Conservation (phyloP, 1,140 invertebrate species). For the Euschistus heros region DNA sequence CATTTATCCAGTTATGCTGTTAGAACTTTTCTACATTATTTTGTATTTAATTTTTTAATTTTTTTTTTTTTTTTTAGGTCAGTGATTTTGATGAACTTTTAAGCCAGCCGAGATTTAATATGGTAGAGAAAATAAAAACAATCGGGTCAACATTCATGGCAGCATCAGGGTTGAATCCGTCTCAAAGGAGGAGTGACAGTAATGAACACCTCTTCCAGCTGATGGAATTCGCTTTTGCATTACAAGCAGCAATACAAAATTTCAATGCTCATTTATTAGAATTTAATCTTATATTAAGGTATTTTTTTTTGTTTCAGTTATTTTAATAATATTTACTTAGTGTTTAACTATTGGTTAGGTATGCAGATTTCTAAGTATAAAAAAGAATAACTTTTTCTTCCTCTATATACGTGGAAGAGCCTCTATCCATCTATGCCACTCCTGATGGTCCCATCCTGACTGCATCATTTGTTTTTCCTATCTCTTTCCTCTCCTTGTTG, state of each 20-base stretch:
- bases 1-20: too few species aligned
- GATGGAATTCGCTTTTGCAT: slow-evolving; percentile 77
- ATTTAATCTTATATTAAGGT: slow-evolving; percentile 83
- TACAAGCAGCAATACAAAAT: slow-evolving; percentile 73
- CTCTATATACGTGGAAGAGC: too few species aligned
- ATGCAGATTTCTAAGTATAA: too few species aligned
- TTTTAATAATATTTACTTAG: too few species aligned
- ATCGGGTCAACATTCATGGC: slow-evolving; percentile 97
- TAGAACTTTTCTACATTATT: too few species aligned
- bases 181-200: slow-evolving; percentile 10
- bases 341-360: too few species aligned
- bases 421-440: too few species aligned
- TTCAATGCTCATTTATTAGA: slow-evolving; percentile 82
- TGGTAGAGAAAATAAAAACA: slow-evolving; percentile 96
- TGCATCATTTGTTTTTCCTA: too few species aligned
- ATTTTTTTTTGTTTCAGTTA: slow-evolving; percentile 33
- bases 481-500: too few species aligned
- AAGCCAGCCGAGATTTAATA: slow-evolving; percentile 65
- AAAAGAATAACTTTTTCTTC: too few species aligned
- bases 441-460: too few species aligned
- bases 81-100: slow-evolving; percentile 91
- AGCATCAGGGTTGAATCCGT: slow-evolving; percentile 80
- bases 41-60: too few species aligned
- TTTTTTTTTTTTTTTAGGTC: slow-evolving; percentile 37
- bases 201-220: slow-evolving; percentile 68